These are phyloP conservation scores for Apodemus agrarius DNA, from an alignment of 2,797 vertebrate species.

Conservation along the genomic window DNA sequence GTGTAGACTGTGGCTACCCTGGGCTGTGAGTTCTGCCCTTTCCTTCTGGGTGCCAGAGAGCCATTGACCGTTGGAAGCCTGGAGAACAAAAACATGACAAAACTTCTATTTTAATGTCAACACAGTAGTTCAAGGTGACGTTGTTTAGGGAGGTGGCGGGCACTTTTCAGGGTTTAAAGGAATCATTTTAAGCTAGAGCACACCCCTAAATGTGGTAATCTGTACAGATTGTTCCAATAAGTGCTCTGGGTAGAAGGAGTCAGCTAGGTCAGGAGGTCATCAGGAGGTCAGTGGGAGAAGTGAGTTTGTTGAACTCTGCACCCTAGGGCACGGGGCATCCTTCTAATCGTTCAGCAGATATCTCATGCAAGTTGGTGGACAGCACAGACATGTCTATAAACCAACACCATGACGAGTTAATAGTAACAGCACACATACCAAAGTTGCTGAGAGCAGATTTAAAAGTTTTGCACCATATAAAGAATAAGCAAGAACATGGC, in stretches of 20 bases:
- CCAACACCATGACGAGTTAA: neutral
- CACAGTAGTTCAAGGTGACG: neutral
- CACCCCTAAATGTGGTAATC: neutral
- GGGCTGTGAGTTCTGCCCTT: neutral
- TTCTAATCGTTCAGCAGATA: neutral
- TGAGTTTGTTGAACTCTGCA: neutral
- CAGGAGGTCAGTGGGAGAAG: neutral
- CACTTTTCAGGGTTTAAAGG: neutral
- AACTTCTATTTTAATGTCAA: neutral
- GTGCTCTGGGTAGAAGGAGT: neutral
- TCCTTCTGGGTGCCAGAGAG: neutral
- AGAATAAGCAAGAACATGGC: neutral
- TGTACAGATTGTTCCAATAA: neutral
- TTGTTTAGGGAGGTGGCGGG: neutral
- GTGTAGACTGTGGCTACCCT: neutral
- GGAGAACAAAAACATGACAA: neutral
- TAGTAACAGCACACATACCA: neutral
- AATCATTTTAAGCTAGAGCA: constrained; percentile 5
- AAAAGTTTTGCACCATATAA: neutral
- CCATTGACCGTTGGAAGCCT: neutral
- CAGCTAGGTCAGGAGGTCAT: neutral
- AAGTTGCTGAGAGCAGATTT: neutral
- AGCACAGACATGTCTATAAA: neutral
- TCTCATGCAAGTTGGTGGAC: neutral
- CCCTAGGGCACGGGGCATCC: neutral